Base-by-base conservation (phyloP, 2,888 invertebrate species). In the Ectemnius lituratus region DNA sequence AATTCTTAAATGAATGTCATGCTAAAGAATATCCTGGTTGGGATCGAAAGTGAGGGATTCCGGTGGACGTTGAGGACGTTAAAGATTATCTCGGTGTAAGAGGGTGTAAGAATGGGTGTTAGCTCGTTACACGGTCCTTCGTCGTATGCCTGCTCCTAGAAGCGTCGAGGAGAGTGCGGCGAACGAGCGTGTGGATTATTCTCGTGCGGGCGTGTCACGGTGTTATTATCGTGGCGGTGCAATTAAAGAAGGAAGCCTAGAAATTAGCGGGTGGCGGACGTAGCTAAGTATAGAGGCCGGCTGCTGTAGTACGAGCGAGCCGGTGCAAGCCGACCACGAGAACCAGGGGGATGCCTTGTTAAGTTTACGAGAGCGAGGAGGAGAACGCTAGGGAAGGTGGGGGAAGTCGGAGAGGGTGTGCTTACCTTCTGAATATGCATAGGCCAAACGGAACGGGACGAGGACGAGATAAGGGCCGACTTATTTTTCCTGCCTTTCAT, bases 231-330 rank as follows among this genome's bases (percentile, higher is more conserved):
- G 85, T 78, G 80, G 71, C 78, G 83, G 79, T 84, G 87, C 88
- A 90, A 90, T 89, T 90, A 89, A 89, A 89, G 88, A 85, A 89
- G 87, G 87, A 87, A 88, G 87, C 76, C 87, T 86, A 88, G 89
- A 88, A 88, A 89, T 89, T 88, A 89, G 88, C 86, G 87, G 87
- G 86, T 89, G 87, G 88, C 84, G 85, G 85, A 88, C 86, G 87
- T 81, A 80, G 84, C 83, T 88, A 89, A 88, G 85, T 89, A 89
- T 88, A 89, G 88, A 86, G 85, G 84, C 62, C 82, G 85, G 84
- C 62, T 81, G 83, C 65, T 47, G 73, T 60, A 66, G 78, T 81
- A 84, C 75, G 80, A 80, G 74, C 74, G 74, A 78, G 84, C 70
- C 76, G 72, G 80, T 80, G 81, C 79, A 81, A 81, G 8, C 78